These are phyloP conservation scores for Dasyornis broadbenti DNA, from an alignment of 2,113 vertebrate species.

Conservation along the genomic window DNA sequence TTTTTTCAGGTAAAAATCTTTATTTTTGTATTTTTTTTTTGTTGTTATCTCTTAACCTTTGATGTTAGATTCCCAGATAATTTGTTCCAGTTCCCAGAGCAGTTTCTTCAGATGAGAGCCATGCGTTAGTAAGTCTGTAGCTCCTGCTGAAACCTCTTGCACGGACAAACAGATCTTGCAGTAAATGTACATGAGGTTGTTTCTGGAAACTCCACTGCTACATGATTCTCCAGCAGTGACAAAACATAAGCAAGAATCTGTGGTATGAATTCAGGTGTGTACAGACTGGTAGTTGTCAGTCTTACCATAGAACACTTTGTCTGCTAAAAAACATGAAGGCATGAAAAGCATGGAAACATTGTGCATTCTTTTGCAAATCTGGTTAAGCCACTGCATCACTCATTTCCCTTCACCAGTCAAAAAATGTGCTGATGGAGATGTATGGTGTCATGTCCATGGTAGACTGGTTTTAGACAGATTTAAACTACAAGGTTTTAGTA, in stretches of 20 bases:
- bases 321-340: neutral
- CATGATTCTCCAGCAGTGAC: neutral
- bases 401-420: neutral
- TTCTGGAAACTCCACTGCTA: neutral
- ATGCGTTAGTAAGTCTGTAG: neutral
- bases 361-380: neutral
- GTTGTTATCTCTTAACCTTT: neutral
- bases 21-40: neutral
- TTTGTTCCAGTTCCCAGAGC: slow-evolving; percentile 4
- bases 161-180: neutral
- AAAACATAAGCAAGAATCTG: neutral
- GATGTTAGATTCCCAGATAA: neutral
- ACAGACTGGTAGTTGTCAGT: neutral
- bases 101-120: neutral
- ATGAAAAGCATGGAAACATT: too few relatives aligned
- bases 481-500: neutral
- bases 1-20: neutral
- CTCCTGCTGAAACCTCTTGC: neutral
- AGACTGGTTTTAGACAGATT: neutral
- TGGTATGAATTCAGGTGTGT: neutral
- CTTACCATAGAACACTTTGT: neutral
- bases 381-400: neutral
- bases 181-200: neutral
- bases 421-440: neutral
- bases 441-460: rapidly evolving